Evolutionary conservation across 2,888 invertebrate genomes (phyloP).

Genomic region (Acanthosepion pharaonis): DNA sequence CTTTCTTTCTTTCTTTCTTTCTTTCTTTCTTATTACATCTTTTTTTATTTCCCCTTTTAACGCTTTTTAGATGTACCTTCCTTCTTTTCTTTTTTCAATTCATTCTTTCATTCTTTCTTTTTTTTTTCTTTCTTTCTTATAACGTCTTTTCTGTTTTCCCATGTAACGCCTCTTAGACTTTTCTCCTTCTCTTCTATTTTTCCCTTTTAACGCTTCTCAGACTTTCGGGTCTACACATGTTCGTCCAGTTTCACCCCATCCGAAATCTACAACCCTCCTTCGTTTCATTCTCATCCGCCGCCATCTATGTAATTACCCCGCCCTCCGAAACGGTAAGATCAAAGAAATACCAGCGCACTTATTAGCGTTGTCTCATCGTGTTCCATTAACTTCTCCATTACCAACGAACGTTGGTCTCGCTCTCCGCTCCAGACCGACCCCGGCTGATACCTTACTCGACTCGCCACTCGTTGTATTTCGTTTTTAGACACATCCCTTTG

Average conservation of each 20-base stretch:
- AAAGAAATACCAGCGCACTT: not conserved
- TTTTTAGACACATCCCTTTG: not conserved
- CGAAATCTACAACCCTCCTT: not conserved
- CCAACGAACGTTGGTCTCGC: not conserved
- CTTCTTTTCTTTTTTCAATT: no score
- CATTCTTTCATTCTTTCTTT: no score
- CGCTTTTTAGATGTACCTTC: no score
- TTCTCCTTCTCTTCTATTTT: not conserved
- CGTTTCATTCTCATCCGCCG: not conserved
- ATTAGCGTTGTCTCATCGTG: not conserved
- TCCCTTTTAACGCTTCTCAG: not conserved
- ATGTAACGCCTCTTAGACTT: not conserved
- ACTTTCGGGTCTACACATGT: not conserved
- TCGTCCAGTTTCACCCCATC: not conserved
- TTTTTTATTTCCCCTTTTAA: no score
- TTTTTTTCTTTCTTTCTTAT: not conserved
- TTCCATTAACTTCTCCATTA: slow-evolving; percentile 33
- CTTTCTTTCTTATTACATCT: no score
- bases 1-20: no score
- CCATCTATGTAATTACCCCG: not conserved
- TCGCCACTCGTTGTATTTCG: not conserved
- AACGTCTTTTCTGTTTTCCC: not conserved
- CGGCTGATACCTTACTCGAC: not conserved
- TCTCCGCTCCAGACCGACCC: not conserved
- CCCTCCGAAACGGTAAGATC: not conserved